phyloP scores from a whole-genome alignment of 2,888 invertebrate species.

The Harpalus rufipes region DNA sequence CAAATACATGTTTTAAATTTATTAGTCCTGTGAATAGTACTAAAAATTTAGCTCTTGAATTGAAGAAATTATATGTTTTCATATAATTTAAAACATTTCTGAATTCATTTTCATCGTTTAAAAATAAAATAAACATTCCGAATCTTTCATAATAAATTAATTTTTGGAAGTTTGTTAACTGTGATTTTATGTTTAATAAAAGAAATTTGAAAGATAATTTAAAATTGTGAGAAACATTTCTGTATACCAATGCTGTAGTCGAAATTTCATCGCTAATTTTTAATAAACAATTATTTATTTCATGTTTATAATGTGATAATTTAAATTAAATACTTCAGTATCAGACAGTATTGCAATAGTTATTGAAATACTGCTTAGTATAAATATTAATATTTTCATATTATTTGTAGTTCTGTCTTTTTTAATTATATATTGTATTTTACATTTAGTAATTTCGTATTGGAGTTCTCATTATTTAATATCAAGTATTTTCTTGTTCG shows the following conservation, averaged over 20 bases:
- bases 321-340: neutral
- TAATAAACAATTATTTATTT: neutral
- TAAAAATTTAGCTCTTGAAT: conserved; percentile 21
- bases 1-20: conserved; percentile 11
- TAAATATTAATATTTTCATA: neutral
- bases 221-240: neutral
- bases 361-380: neutral
- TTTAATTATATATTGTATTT: too few relatives aligned
- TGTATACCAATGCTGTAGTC: neutral
- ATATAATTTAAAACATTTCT: neutral
- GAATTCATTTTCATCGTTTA: neutral
- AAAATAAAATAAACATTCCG: conserved; percentile 5
- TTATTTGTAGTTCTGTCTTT: neutral
- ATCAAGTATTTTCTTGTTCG: too few relatives aligned
- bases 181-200: neutral
- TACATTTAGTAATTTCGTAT: too few relatives aligned
- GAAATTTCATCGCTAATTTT: neutral
- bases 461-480: too few relatives aligned
- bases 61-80: neutral
- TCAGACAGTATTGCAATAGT: neutral
- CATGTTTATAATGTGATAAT: neutral
- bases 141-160: conserved; percentile 22
- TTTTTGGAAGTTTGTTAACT: conserved; percentile 12
- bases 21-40: neutral
- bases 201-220: neutral